Conservation (phyloP, 2,113 vertebrate species). For the Ptyas mucosa region DNA sequence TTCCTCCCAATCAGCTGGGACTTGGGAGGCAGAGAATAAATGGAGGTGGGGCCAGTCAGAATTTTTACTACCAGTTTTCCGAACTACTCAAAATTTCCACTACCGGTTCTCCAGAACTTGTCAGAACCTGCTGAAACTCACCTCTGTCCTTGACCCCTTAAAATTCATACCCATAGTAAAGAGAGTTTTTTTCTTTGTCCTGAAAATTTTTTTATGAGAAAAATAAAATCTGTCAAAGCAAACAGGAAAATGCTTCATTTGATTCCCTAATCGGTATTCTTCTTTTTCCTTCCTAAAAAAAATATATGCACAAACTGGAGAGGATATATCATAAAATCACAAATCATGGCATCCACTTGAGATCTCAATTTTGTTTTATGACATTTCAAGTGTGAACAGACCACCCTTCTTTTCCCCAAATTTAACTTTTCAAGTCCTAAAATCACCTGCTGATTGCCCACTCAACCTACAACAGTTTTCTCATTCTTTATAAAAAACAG, state of each 20-base stretch:
- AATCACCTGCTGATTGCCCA: neutral
- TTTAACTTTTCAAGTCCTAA: neutral
- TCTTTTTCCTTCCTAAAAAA: neutral
- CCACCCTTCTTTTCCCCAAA: neutral
- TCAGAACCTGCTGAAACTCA: no score
- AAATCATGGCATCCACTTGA: neutral
- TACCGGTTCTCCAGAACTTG: no score
- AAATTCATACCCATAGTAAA: neutral
- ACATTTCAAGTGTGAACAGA: neutral
- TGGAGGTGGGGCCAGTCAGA: no score
- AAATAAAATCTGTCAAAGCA: neutral
- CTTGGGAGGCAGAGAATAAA: no score
- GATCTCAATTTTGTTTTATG: neutral
- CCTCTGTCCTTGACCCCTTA: neutral
- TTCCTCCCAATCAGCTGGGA: no score
- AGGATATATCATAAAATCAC: neutral
- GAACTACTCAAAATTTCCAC: no score
- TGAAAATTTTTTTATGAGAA: neutral
- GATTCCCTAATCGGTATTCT: neutral
- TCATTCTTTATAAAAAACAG: neutral
- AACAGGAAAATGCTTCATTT: neutral
- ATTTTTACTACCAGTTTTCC: no score
- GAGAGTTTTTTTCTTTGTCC: neutral
- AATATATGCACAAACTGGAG: neutral
- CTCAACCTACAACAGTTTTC: neutral